phyloP scores from a whole-genome alignment of 2,797 vertebrate species.

The Platyrinchus mystaceus region DNA sequence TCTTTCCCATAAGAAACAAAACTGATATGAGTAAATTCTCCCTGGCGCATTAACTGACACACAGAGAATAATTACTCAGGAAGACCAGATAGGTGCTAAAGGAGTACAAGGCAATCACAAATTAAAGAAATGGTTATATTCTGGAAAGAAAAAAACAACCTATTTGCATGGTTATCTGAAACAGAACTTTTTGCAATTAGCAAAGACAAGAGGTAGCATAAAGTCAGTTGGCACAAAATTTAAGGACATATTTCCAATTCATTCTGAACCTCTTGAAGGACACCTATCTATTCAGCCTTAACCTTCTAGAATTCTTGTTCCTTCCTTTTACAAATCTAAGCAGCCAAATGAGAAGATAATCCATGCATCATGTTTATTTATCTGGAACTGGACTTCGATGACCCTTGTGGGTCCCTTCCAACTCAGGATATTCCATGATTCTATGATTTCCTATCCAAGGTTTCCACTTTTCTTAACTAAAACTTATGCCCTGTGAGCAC shows the following conservation, averaged over 20 bases:
- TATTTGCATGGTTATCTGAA: neutral
- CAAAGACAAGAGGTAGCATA: neutral
- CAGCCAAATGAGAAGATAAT: neutral
- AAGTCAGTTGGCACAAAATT: neutral
- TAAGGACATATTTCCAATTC: neutral
- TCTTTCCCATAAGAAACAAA: neutral
- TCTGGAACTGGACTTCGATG: neutral
- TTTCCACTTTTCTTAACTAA: neutral
- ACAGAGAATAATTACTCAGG: neutral
- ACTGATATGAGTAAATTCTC: neutral
- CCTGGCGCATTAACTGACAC: neutral
- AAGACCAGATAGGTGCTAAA: neutral
- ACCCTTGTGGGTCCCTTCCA: neutral
- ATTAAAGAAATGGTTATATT: neutral
- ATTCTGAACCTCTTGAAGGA: neutral
- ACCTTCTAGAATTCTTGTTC: neutral
- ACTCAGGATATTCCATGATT: neutral
- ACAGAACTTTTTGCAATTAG: neutral
- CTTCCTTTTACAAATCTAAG: neutral
- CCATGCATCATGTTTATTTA: neutral
- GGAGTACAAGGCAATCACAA: neutral
- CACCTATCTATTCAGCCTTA: neutral
- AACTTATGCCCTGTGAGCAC: neutral
- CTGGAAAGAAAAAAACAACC: neutral
- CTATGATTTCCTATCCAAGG: neutral